Base-by-base conservation (phyloP, 1,140 invertebrate genomes). In the Sitobion miscanthi region DNA sequence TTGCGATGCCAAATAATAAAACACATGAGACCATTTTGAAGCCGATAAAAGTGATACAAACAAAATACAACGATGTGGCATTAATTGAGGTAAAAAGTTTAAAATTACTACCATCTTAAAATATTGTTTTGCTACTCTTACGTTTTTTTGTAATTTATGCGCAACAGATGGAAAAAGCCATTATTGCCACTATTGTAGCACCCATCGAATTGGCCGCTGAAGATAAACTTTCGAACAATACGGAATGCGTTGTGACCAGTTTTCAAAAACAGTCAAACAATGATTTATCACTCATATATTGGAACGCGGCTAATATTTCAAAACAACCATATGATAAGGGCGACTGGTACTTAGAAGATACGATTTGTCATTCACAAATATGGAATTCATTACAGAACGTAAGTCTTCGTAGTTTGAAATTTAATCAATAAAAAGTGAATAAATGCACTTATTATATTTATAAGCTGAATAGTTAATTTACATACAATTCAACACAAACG, bases 321-420 rank as follows among this genome's bases (percentile, higher is more conserved):
- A 90, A 62, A 69, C 38, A 62, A 30, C 6, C 11, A 11, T 30
- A 30, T 42, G 35, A 42, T 35, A 45, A 90, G 5, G 14, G 23
- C 38, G 89, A 90, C 45, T 90, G 38, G 25, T 69, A 90, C 30
- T 69, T 62, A n/a, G 38, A 90, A 45, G 45, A 90, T 23, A 69
- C 54, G 8, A 42, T 69, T 90, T 90, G 89, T 30, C 23, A 90
- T 47, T 11, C 7, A 42, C 3, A 47, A 42, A 20, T 90, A 69
- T 45, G 35, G 54, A 35, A n/a, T 20, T 69, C 42, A 45, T 69
- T 69, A 35, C 89, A 69, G 14, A 42, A 69, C 45, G 89, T 90
- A 90, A 90, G 89, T 69, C 1, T 69, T 47, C 38, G 5, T 45
- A n/a, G 14, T 77, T n/a, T 69, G 4, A 69, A 69, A 69, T 69